Conservation (phyloP, 1,140 invertebrate species). For the Bombus superbus region DNA sequence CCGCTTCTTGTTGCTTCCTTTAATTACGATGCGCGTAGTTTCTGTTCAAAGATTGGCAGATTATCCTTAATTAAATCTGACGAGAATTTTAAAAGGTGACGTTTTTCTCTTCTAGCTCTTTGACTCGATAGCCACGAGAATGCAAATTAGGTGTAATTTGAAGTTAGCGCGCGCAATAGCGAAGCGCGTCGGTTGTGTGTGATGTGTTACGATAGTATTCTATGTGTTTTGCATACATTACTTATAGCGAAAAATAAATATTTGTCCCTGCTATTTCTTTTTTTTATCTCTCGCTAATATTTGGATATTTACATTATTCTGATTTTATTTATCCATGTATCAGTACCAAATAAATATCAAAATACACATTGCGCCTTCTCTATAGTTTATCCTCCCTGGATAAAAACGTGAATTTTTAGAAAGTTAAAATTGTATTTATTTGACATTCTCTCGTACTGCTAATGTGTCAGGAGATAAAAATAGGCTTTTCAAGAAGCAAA, state of each 20-base stretch:
- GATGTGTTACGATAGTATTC: not conserved
- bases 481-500: not conserved
- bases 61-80: constrained; percentile 42
- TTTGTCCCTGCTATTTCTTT: no score
- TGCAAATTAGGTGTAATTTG: constrained; percentile 40
- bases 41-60: not conserved
- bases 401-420: not conserved
- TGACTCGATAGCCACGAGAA: not conserved
- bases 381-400: not conserved
- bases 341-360: not conserved
- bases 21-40: not conserved
- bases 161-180: constrained; percentile 22
- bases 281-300: not conserved
- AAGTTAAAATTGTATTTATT: constrained; percentile 10
- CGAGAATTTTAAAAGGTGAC: not conserved
- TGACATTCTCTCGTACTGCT: constrained; percentile 24
- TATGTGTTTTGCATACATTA: not conserved
- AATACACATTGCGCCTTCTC: not conserved
- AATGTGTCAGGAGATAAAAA: not conserved
- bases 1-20: not conserved
- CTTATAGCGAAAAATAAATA: not conserved
- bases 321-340: no score
- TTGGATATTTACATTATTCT: not conserved
- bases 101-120: not conserved
- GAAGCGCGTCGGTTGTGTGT: not conserved